Evolutionary conservation across 2,113 vertebrate species (phyloP), one percentile per base, ranked within the genome.

Genomic region (Hippolais icterina): DNA sequence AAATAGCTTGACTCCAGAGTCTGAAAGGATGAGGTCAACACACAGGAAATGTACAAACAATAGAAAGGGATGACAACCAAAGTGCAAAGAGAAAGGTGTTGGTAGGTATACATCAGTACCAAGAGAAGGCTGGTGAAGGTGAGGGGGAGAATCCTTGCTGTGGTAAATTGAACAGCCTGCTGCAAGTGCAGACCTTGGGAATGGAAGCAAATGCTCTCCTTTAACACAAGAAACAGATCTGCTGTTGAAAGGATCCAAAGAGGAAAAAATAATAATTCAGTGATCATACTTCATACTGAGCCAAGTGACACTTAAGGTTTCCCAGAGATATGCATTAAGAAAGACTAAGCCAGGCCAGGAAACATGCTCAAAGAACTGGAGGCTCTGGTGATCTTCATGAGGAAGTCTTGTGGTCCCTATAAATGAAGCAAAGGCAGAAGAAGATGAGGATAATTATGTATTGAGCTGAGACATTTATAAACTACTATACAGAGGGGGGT

Each of bases 371-470:
- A 68, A 84, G 42, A 91, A 85, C 65, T 79, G 56, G 81, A 84
- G 46, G 42, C 44, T 89, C 72, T 74, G 35, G 41, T 84, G 84
- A 37, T 91, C 74, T 89, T 94, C 78, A 52, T 56, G 61, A 90
- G 49, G 65, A 87, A 71, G 61, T 93, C 72, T 89, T 93, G 61
- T 60, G 24, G 28, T 87, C 44, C 49, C 82, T 91, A 83, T 41
- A 90, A 93, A 93, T 91, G 57, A 95, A 93, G 70, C 20, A 93
- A 90, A 94, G 85, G 90, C 74, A 83, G 46, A 49, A 95, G 28
- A 94, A 79, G 39, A 47, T 90, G 76, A 95, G 20, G n/a, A 83
- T 80, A 87, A 72, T 64, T 76, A 76, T 15, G 11, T 60, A 77
- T 12, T 77, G 57, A 80, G 18, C 13, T 4, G 1, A 94, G 42